These are phyloP conservation scores for Hippocampus zosterae DNA, from an alignment of 2,113 vertebrate species.

Conservation along the genomic window DNA sequence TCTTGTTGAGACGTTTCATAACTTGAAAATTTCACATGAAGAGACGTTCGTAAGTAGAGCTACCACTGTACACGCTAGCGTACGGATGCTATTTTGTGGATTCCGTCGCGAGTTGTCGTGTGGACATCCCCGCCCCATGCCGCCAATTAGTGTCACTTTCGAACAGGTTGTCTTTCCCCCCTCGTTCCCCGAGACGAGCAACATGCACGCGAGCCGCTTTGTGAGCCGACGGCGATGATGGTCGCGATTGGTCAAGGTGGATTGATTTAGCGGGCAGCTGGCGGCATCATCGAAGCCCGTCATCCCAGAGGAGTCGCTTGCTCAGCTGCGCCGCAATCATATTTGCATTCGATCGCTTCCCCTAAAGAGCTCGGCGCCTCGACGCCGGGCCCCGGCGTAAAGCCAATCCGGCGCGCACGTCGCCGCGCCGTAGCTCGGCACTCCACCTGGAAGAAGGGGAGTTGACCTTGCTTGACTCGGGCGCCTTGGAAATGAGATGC, in stretches of 20 bases:
- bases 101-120: neutral
- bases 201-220: constrained; percentile 43
- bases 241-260: constrained; percentile 56
- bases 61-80: neutral
- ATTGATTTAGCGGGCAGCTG: constrained; percentile 63
- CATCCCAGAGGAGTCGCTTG: constrained; percentile 55
- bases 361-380: constrained; percentile 59
- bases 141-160: constrained; percentile 8
- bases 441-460: constrained; percentile 46
- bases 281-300: constrained; percentile 58
- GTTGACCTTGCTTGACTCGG: constrained; percentile 57
- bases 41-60: no score
- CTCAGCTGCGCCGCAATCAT: constrained; percentile 62
- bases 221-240: constrained; percentile 39
- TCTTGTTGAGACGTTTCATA: no score
- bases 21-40: no score
- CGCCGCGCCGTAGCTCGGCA: neutral
- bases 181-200: constrained; percentile 27
- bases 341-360: constrained; percentile 64
- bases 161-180: constrained; percentile 16
- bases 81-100: no score
- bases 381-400: constrained; percentile 48
- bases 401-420: constrained; percentile 47
- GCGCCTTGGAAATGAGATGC: constrained; percentile 30
- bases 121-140: neutral